Conservation (phyloP, 1,140 invertebrate genomes). For the Anthonomus grandis region DNA sequence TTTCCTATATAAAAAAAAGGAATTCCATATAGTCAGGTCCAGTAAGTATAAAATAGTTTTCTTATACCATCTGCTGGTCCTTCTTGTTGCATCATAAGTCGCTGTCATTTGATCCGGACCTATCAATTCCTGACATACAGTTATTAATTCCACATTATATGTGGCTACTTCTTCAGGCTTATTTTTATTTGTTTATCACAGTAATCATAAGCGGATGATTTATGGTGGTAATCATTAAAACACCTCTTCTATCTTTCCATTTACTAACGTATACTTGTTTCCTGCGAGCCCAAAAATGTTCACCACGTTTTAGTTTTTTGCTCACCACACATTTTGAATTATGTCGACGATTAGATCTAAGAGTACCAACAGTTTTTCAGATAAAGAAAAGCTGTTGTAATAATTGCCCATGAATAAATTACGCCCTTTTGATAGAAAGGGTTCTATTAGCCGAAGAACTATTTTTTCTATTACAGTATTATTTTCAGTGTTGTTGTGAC, state of each 20-base stretch:
- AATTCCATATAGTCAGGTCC: constrained; percentile 1
- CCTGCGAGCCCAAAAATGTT: constrained; percentile 9
- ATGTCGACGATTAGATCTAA: constrained; percentile 14
- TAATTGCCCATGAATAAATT: constrained; percentile 23
- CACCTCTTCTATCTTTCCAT: constrained; percentile 44
- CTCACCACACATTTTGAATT: constrained; percentile 3
- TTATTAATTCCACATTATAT: too few species aligned
- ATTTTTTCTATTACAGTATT: neutral
- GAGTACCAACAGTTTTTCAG: constrained; percentile 22
- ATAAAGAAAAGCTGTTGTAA: constrained; percentile 19
- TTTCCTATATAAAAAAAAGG: constrained; percentile 2
- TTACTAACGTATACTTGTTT: constrained; percentile 32
- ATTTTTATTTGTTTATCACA: constrained; percentile 25
- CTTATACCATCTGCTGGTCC: constrained; percentile 33
- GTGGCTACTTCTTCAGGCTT: constrained; percentile 28
- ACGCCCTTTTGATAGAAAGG: constrained; percentile 12
- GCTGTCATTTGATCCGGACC: constrained; percentile 29
- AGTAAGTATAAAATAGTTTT: constrained; percentile 28
- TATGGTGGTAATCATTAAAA: constrained; percentile 34
- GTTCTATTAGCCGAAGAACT: constrained; percentile 4
- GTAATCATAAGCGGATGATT: constrained; percentile 17
- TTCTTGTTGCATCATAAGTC: constrained; percentile 29
- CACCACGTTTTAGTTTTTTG: constrained; percentile 11
- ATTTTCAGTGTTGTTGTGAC: neutral
- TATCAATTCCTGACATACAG: constrained; percentile 33